Evolutionary conservation across 1,140 invertebrate genomes (phyloP), one percentile per base, ranked within the genome.

Genomic region (Dendroctonus ponderosae): DNA sequence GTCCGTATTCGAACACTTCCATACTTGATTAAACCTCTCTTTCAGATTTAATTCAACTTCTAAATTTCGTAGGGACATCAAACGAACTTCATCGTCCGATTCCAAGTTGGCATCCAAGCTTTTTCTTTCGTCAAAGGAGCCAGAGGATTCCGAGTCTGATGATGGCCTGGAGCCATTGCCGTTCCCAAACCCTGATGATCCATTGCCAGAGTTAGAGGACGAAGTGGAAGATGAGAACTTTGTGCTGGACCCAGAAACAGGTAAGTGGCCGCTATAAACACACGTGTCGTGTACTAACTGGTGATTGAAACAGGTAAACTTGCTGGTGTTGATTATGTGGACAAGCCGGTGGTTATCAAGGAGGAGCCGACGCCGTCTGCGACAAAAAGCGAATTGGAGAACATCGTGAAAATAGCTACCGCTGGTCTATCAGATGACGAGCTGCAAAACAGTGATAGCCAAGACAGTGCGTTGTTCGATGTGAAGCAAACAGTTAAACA

Each of bases 171-270:
- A 74, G 57, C 76, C 77, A 53, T 66, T 79, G 48, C 74, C 74
- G 52, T 84, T 85, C 77, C 83, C 85, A 2, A 75, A 76, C 4
- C 44, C 41, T 5, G 84, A 85, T 9, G 76, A 85, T n/a, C 84
- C 84, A 42, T 78, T 84, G 5, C 79, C 87, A 38, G 83, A 84
- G 68, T 84, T 87, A 2, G 83, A 86, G 2, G 88, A 86, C 75
- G 88, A 86, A 3, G 87, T 85, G 75, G 87, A 88, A 39, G 26
- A 43, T 7, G 79, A 85, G 39, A 84, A 86, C 44, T 85, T 90
- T 44, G 86, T 86, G 7, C 78, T 91, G 46, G 89, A 87, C 74
- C 89, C 89, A 7, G 70, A 82, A 2, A 87, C 87, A 1, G 88
- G 89, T 8, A 56, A 67, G 3, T 40, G 26, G 12, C 26, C 6